Base-by-base conservation (phyloP, 2,888 invertebrate species). In the Calliphora vomitoria region DNA sequence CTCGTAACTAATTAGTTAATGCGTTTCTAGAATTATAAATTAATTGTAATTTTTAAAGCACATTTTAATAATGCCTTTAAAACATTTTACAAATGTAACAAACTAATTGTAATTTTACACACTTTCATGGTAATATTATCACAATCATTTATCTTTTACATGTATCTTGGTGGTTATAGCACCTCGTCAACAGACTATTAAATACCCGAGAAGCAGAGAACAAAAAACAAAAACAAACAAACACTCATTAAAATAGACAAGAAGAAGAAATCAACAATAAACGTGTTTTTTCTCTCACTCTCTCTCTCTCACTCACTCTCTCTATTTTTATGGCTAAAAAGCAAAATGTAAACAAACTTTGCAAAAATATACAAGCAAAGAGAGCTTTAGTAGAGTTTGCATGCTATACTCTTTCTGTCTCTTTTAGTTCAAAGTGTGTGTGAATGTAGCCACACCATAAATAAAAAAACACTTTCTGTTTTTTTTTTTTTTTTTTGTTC, bases 151-250 rank as follows among this genome's bases (percentile, higher is more conserved):
- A 86, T 80, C 86, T 83, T 31, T 64, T 41, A 86, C 82, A 86
- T 83, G 79, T 31, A 80, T 80, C 75, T 58, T 50, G 55, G 66
- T 72, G 72, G 75, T 83, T 85, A 84, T 89, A 82, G 85, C 85
- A 88, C 87, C 88, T 88, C 89, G 85, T 86, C 89, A 83, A 80
- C 82, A 87, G 74, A 83, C 84, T 85, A 50, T 86, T 86, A 82
- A 84, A 35, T 66, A 15, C 66, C 66, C 38, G 25, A 60, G 60
- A 83, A 74, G 31, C 2, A 55, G 15, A 31, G 35, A 35, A 18
- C 4, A 69, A 18, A 62, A 20, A 50, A 68, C 3, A 71, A 86
- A 80, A 79, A 25, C 31, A 4, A 25, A 72, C 31, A 55, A 25
- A 8, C 8, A 20, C 75, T 58, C 74, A 58, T 74, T 25, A 35